Evolutionary conservation across 53 echinoderm and acorn worm species (phyloP).

Genomic region (Hippasteria phrygiana): DNA sequence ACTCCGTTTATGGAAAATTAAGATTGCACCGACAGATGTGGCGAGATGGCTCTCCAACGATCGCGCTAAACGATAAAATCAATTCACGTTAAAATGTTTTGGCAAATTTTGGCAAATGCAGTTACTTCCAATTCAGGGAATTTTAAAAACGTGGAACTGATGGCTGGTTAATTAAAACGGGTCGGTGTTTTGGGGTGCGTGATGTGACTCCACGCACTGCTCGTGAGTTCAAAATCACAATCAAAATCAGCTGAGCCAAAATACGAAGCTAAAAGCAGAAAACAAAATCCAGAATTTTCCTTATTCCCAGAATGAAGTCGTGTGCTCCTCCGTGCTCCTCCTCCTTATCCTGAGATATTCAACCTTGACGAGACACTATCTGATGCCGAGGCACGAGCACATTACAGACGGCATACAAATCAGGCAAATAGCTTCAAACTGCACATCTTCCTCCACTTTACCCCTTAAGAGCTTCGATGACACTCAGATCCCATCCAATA

Average conservation of each 20-base stretch:
- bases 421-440: background rate
- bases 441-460: background rate
- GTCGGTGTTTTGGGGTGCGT: too few relatives aligned
- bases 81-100: slow-evolving; percentile 3
- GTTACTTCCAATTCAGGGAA: background rate
- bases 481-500: background rate
- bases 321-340: background rate
- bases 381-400: background rate
- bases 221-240: too few relatives aligned
- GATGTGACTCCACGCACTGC: too few relatives aligned
- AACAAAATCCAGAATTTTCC: background rate
- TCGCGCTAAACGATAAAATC: slow-evolving; percentile 36
- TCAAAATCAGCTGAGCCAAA: too few relatives aligned
- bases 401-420: background rate
- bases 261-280: background rate
- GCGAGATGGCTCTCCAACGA: slow-evolving; percentile 6
- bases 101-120: slow-evolving; percentile 48
- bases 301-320: background rate
- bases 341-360: background rate
- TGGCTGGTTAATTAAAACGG: background rate
- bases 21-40: slow-evolving; percentile 47
- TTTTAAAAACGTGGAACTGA: background rate
- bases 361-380: background rate
- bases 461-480: background rate
- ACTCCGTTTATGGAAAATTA: slow-evolving; percentile 28